phyloP scores from a whole-genome alignment of 2,797 vertebrate genomes.

The Betta splendens region DNA sequence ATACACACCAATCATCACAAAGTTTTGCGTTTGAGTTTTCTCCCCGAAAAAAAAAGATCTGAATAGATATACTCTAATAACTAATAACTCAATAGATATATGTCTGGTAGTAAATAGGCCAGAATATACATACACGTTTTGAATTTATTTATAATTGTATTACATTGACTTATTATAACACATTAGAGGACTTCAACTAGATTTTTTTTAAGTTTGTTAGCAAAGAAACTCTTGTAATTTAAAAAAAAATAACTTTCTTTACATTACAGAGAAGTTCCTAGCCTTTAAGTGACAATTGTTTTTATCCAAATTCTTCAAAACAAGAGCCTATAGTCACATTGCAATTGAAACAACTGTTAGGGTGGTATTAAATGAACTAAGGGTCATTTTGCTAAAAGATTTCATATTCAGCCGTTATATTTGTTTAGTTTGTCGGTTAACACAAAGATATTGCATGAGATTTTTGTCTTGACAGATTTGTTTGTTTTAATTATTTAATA shows the following conservation, averaged over 20 bases:
- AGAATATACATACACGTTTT: too few relatives aligned
- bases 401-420: background rate
- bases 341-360: conserved; percentile 1
- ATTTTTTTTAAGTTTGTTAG: too few relatives aligned
- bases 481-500: conserved; percentile 1
- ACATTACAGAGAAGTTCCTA: conserved; percentile 6
- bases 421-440: background rate
- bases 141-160: too few relatives aligned
- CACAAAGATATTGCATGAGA: background rate
- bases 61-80: too few relatives aligned
- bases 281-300: background rate
- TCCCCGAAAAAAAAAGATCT: too few relatives aligned
- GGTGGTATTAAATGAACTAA: conserved; percentile 3
- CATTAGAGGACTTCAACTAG: too few relatives aligned
- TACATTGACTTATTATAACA: too few relatives aligned
- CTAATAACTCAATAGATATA: too few relatives aligned
- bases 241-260: conserved; percentile 3
- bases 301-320: background rate
- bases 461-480: conserved; percentile 1
- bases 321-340: background rate
- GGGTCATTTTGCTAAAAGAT: too few relatives aligned
- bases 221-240: too few relatives aligned
- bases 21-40: too few relatives aligned
- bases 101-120: background rate
- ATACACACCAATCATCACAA: too few relatives aligned